Base-by-base conservation (phyloP, 2,888 invertebrate species). In the Fabriciana adippe region DNA sequence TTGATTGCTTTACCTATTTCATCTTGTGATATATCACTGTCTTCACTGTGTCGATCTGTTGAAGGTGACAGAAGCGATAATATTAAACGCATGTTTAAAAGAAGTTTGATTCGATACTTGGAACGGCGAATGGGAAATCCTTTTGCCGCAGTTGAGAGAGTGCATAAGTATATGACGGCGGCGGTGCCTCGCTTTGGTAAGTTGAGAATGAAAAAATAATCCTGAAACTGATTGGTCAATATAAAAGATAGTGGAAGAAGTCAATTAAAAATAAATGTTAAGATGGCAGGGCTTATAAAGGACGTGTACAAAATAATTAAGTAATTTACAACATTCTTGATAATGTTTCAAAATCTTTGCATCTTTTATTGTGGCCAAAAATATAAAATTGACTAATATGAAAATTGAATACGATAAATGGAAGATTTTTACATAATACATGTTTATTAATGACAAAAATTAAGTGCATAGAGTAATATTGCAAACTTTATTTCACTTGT, bases 11-110 rank as follows among this genome's bases (percentile, higher is more conserved):
- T 75, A 81, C 79, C 80, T 69, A 74, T 77, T 74, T 78, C 83
- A 81, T 83, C 77, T 73, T 84, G 82, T 88, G 82, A 86, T 85
- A 81, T 86, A 81, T 86, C 63, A 63, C 68, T 68, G 78, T 83
- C 83, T 81, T 84, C 75, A 81, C 79, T 85, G 81, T 89, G 84
- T 88, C 88, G 84, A 80, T 91, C 87, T 92, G 90, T 92, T 92
- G 81, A 92, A 91, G 92, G 91, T 90, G 84, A 79, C 81, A 79
- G 85, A 77, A 79, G 75, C 76, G 76, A 78, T 77, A 78, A 76
- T 76, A 80, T 75, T 76, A 78, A 77, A 79, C 79, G 77, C 78
- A 77, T 78, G 18, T 63, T 45, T 74, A 72, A 78, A 76, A 75
- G 76, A 74, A 75, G 70, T 66, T 50, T 68, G 64, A 66, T 56